Base-by-base conservation (phyloP, 2,888 invertebrate genomes). In the Dolichomitus sp. region DNA sequence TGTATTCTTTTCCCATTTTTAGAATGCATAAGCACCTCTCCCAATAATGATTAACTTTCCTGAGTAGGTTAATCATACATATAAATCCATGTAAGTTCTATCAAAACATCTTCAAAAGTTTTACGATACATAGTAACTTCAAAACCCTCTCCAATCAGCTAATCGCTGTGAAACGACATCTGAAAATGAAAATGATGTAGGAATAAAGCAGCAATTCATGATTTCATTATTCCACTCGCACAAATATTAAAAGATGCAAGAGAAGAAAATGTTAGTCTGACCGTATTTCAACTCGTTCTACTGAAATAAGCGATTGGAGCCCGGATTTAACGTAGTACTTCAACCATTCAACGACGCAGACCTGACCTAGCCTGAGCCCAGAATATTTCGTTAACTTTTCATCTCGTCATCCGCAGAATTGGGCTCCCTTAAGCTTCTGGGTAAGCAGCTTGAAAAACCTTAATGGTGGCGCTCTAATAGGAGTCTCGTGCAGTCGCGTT, bases 361-460 rank as follows among this genome's bases (percentile, higher is more conserved):
- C 63, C 17, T 48, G 50, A 40, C 54, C 33, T n/a, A 14, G 23
- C 23, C 27, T 11, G 1, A 33, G 48, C 33, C 12, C 23, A 11
- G 54, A 70, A 37, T 65, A 70, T 65, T 70, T 27, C 65, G 65
- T 42, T 54, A 78, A 78, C 78, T 78, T 78, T 72, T 65, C 75
- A 76, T 76, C 68, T 69, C 27, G 23, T 74, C 45, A 61, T 61
- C 27, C 66, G 61, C 33, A 17, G 52, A 27, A 57, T 61, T 45
- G 50, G n/a, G 65, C 57, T 54, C 52, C 50, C 65, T 74, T 66
- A 54, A 66, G 65, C 65, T 65, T 57, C 65, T 45, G 45, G 30
- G 54, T 66, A 66, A 75, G 65, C 75, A 75, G 65, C 65, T 66
- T 30, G 75, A 27, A 48, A 65, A 75, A 65, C 27, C 75, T 65